Conservation (phyloP, 1,140 invertebrate species). For the Heliconius nattereri region DNA sequence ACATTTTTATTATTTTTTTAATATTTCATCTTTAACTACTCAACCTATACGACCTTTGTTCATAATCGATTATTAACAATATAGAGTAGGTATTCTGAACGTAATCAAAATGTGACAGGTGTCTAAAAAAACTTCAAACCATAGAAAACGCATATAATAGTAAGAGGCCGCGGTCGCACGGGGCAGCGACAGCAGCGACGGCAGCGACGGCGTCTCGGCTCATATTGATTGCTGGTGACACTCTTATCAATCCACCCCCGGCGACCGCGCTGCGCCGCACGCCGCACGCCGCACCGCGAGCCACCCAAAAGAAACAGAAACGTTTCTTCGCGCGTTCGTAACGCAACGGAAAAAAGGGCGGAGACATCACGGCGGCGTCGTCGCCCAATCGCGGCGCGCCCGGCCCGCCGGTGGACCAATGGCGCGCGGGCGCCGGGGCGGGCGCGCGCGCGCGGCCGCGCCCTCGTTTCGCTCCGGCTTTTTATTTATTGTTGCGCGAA, state of each 20-base stretch:
- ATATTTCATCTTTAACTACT: neutral
- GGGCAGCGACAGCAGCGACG: conserved; percentile 33
- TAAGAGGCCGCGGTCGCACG: neutral
- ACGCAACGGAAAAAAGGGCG: conserved; percentile 78
- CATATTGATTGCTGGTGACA: conserved; percentile 83
- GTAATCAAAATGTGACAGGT: neutral
- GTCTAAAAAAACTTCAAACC: neutral
- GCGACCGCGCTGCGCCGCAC: conserved; percentile 62
- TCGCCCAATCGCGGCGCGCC: conserved; percentile 53
- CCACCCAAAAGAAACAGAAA: conserved; percentile 78
- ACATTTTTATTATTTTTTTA: neutral
- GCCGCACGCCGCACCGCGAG: conserved; percentile 57
- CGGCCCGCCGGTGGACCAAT: conserved; percentile 56
- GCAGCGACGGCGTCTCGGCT: conserved; percentile 54
- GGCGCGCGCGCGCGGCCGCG: conserved; percentile 73
- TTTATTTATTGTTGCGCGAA: conserved; percentile 79
- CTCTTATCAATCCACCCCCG: conserved; percentile 83
- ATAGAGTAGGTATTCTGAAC: neutral
- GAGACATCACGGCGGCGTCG: conserved; percentile 61
- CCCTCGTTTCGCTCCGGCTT: conserved; percentile 69
- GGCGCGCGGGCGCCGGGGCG: conserved; percentile 55
- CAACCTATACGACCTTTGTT: neutral
- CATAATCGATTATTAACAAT: neutral
- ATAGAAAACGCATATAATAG: neutral
- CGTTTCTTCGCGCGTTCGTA: conserved; percentile 75